phyloP scores from a whole-genome alignment of 2,888 invertebrate species.

The Platycheirus rosarum region DNA sequence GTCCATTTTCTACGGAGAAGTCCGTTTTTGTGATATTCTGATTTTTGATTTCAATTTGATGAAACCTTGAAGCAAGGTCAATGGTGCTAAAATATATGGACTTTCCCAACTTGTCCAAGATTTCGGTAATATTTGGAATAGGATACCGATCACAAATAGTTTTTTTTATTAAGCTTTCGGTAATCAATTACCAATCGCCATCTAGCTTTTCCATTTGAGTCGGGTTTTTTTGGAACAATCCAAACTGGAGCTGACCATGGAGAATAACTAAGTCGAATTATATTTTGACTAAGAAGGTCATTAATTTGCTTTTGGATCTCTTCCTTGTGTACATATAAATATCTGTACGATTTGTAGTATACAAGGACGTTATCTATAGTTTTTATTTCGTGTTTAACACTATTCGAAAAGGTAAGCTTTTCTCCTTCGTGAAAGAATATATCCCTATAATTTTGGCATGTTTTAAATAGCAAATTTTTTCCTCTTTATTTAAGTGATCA shows the following conservation, averaged over 20 bases:
- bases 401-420: not conserved
- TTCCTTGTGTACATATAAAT: too few relatives aligned
- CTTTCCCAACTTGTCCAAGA: too few relatives aligned
- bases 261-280: not conserved
- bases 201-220: too few relatives aligned
- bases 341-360: not conserved
- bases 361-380: not conserved
- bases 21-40: constrained; percentile 1
- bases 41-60: too few relatives aligned
- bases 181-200: too few relatives aligned
- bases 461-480: not conserved
- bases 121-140: too few relatives aligned
- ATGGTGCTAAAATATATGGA: too few relatives aligned
- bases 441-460: not conserved
- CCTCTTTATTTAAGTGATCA: constrained; percentile 3
- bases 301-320: too few relatives aligned
- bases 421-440: not conserved
- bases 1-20: constrained; percentile 56
- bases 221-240: too few relatives aligned
- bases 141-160: too few relatives aligned
- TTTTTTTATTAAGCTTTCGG: too few relatives aligned
- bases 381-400: not conserved
- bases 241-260: not conserved
- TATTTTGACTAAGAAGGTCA: not conserved
- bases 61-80: too few relatives aligned